phyloP scores from a whole-genome alignment of 1,140 invertebrate genomes.

The Phortica variegata region DNA sequence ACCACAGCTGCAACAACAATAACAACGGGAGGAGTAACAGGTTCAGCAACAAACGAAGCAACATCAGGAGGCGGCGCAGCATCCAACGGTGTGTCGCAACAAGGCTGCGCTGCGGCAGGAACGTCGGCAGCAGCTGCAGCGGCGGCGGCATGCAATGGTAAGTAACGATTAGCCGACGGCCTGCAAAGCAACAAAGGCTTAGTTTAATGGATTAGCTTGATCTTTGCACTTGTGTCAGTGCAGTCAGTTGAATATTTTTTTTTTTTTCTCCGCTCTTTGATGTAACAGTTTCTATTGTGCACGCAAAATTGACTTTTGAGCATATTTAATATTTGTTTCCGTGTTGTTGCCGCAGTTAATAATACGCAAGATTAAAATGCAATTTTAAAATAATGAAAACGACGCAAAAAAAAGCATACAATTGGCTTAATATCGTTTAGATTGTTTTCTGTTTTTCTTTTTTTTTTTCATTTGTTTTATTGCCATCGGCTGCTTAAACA shows the following conservation, averaged over 20 bases:
- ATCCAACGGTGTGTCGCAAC: conserved; percentile 12
- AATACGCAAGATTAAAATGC: too few species aligned
- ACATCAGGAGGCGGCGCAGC: conserved; percentile 16
- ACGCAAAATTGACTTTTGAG: too few species aligned
- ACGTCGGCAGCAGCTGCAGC: neutral
- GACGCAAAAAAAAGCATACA: too few species aligned
- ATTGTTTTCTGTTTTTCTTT: conserved; percentile 19
- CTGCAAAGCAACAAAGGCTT: neutral
- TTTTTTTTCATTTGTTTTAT: conserved; percentile 27
- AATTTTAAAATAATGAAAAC: too few species aligned
- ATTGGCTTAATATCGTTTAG: neutral
- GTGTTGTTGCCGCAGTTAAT: too few species aligned
- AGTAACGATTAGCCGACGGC: too few species aligned
- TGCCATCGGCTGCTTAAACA: too few species aligned
- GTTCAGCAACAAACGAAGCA: conserved; percentile 9
- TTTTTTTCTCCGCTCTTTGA: too few species aligned
- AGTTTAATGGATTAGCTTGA: neutral
- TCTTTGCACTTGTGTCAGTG: neutral
- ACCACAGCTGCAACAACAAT: conserved; percentile 12
- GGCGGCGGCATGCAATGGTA: conserved; percentile 45
- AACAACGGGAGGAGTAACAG: conserved; percentile 13
- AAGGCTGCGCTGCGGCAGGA: conserved; percentile 11
- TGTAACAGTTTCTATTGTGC: too few species aligned
- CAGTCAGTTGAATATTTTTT: too few species aligned
- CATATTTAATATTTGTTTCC: too few species aligned